Conservation (phyloP, 2,113 vertebrate genomes). For the Hipposideros armiger region DNA sequence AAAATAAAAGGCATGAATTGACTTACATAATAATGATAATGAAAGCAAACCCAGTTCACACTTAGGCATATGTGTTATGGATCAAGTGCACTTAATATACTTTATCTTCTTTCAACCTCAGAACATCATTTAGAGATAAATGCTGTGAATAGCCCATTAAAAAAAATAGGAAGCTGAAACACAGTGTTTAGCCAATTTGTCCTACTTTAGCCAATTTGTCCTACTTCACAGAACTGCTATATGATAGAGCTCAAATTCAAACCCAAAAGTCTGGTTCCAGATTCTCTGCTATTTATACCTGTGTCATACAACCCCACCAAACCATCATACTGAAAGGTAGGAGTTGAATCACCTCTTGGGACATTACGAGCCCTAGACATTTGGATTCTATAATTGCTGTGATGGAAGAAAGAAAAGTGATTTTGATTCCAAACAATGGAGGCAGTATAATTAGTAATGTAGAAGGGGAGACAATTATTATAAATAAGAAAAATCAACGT, state of each 20-base stretch:
- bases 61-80: not conserved
- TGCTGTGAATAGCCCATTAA: not conserved
- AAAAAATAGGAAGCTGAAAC: not conserved
- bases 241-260: not conserved
- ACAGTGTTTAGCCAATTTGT: no score
- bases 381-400: not conserved
- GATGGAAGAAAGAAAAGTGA: not conserved
- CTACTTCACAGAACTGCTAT: not conserved
- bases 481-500: not conserved
- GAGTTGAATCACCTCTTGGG: not conserved
- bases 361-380: not conserved
- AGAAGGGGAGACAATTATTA: not conserved
- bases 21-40: not conserved
- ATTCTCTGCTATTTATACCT: accelerated
- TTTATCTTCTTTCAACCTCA: not conserved
- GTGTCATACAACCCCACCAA: not conserved
- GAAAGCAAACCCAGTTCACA: not conserved
- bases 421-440: not conserved
- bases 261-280: not conserved
- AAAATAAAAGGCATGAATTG: not conserved
- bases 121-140: not conserved
- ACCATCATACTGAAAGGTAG: not conserved
- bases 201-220: not conserved
- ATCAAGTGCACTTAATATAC: not conserved
- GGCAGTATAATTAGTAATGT: not conserved